Percentiles rank a stretch among this genome's conserved stretches.
These are phyloP conservation scores for Apocheima hispidaria DNA, from an alignment of 2,888 invertebrate species.

Conservation along the genomic window DNA sequence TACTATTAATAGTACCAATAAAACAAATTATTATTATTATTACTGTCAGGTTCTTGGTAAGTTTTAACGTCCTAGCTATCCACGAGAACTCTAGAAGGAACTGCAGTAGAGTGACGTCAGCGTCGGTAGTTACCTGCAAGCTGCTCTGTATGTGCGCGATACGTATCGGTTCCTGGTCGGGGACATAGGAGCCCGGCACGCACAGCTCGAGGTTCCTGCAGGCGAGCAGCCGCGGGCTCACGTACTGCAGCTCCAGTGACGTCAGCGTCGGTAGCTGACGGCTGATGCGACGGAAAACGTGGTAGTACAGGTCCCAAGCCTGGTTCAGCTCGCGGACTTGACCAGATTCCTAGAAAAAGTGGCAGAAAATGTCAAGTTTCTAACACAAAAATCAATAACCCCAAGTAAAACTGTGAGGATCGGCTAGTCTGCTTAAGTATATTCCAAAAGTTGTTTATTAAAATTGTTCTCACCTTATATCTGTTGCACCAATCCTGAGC, in stretches of 20 bases:
- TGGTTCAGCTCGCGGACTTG: slow-evolving; percentile 97
- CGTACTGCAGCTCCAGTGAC: slow-evolving; percentile 96
- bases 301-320: slow-evolving; percentile 99
- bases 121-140: slow-evolving; percentile 88
- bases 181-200: slow-evolving; percentile 99
- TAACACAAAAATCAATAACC: neutral
- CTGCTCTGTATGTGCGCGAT: slow-evolving; percentile 96
- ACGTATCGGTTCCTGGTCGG: slow-evolving; percentile 94
- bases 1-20: too few species aligned
- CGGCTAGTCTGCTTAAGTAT: neutral
- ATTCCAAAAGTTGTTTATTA: neutral
- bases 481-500: slow-evolving; percentile 98
- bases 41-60: too few species aligned
- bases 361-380: neutral
- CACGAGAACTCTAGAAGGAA: too few species aligned
- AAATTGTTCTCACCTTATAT: slow-evolving; percentile 87
- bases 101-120: neutral
- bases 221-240: slow-evolving; percentile 95
- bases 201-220: slow-evolving; percentile 98
- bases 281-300: slow-evolving; percentile 98
- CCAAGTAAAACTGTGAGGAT: neutral
- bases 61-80: too few species aligned
- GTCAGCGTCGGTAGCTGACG: slow-evolving; percentile 97
- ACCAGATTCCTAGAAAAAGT: slow-evolving; percentile 87
- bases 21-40: too few species aligned